Evolutionary conservation across 2,797 vertebrate species (phyloP), one percentile per base, ranked within the genome.

Genomic region (Taenioides sp.): DNA sequence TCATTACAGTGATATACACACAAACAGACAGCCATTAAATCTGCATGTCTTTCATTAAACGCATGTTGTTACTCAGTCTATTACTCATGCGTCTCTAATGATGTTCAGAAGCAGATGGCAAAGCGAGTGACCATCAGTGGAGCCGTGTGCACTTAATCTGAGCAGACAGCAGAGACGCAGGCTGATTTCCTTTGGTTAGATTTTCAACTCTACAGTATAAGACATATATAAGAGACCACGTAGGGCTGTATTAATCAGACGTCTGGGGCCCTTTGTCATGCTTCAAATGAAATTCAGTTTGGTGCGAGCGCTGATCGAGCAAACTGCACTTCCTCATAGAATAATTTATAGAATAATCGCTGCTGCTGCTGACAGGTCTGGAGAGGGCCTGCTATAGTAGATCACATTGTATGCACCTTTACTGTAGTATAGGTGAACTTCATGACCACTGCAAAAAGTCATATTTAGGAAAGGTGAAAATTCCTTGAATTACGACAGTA

Each of bases 241-340:
- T 4, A 10, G 4, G 61, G 18, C 34, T 22, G 11, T 22, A 63
- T 63, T 40, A 23, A 63, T 63, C 61, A 63, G 23, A 20, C 5
- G 34, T 63, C 20, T 40, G 34, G 5, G 11, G 12, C 61, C 22
- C 28, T 43, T 22, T 22, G 61, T 63, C 61, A 63, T 22, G 43
- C 34, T 43, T 63, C 61, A 22, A 43, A 63, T 63, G 31, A 34
- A 43, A 63, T 63, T 43, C 34, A 34, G 25, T 34, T 62, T 40
- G 34, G 34, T 43, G 5, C 5, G 10, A 60, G 34, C 4, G 61
- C 61, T 63, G 61, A 63, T 37, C 28, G 1, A 61, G 28, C 31
- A 37, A 43, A 63, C 61, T 63, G 18, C n/a, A 22, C 31, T 34
- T 37, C 31, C 7, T 20, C 4, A 61, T 34, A 23, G 54, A 57